Evolutionary conservation across 2,888 invertebrate species (phyloP), one percentile per base, ranked within the genome.

Genomic region (Phyllotreta cruciferae): DNA sequence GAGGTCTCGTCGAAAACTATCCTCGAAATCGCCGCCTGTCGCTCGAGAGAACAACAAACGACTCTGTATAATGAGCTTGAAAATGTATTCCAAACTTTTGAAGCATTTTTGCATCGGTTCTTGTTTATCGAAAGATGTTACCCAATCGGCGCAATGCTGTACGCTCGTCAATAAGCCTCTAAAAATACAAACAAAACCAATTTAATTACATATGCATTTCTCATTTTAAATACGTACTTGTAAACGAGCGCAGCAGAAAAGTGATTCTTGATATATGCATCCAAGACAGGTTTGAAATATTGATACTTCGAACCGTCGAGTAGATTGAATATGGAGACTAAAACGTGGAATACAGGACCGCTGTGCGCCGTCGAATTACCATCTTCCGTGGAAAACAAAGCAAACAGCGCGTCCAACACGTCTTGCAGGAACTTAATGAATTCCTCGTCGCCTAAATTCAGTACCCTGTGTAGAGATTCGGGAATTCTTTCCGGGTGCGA

Each of bases 161-260:
- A 96, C 93, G 68, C 95, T 95, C 8, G 91, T 92, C 50, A 96
- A 84, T 0, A 96, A 83, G 0, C 95, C 95, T 78, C 91, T 91
- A 79, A 0, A 73, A 74, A 62, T 9, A 24, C 7, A 52, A 52
- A 47, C n/a, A n/a, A n/a, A n/a, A n/a, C n/a, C n/a, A n/a, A 10
- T 35, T 37, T 39, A 45, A 11, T 45, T 38, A 9, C 9, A 55
- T 6, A 34, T 42, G 38, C 13, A 37, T 11, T 53, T 0, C 6
- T 45, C 9, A 39, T 37, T n/a, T n/a, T 8, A 38, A 60, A 57
- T 38, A 82, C 87, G 82, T 82, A 92, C 92, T 94, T 95, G 82
- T 96, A 96, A 11, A 96, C 96, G 9, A 97, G 84, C 0, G 96
- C 94, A 0, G 96, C 96, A 0, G 96, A 94, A 82, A 98, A 97